Evolutionary conservation across 2,113 vertebrate species (phyloP), one percentile per base, ranked within the genome.

Genomic region (Spea multiplicata): DNA sequence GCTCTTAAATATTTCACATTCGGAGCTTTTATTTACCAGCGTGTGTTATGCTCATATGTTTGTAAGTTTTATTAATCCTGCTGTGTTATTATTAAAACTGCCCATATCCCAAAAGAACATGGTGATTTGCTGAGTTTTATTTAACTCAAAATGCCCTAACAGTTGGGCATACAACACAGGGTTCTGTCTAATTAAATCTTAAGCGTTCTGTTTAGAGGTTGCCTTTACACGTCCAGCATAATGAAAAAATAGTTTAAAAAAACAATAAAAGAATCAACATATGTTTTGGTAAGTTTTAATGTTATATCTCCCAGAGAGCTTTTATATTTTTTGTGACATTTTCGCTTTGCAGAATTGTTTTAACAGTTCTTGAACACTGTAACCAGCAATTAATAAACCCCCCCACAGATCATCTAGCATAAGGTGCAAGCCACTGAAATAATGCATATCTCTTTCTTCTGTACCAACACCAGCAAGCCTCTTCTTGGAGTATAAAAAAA

Each of bases 181-280:
- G 72, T 53, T 72, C 76, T 53, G 65, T 66, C 17, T 78, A 78
- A 78, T 78, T 78, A 57, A 78, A 46, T 78, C 59, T 55, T 78
- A 72, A 72, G 70, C 48, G 55, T 44, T 70, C 64, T 66, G 57
- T 78, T 57, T 55, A 46, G 61, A 66, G 69, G 59, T 71, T 69
- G 67, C 47, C 48, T 66, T 57, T 17, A 49, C 52, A 77, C 64
- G 47, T 72, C 44, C 17, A 6, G 53, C 66, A 62, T 70, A 62
- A 77, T 77, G 14, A 53, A 78, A 30, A 30, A 78, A 66, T 66
- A 47, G 61, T 17, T 12, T 44, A 66, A 62, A 62, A 17, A 65
- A 17, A 65, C 5, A 65, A 30, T 8, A 66, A 66, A 66, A 68
- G n/a, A 64, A 62, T 46, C 8, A 78, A 71, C 69, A 73, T 78